These are phyloP conservation scores for Ochropacha duplaris DNA, from an alignment of 2,888 invertebrate species.

Conservation along the genomic window DNA sequence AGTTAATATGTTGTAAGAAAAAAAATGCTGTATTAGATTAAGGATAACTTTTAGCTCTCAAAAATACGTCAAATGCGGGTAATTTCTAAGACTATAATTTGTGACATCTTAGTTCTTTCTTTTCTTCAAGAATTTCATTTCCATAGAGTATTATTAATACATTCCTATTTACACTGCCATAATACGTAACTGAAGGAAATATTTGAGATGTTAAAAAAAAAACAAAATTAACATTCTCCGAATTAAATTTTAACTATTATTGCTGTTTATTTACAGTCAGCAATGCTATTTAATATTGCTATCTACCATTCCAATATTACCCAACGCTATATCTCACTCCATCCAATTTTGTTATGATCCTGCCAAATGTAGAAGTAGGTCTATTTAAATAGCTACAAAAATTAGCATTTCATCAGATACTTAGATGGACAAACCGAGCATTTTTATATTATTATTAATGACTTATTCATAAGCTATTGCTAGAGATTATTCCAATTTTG, in stretches of 20 bases:
- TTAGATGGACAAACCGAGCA: background rate
- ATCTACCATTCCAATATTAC: background rate
- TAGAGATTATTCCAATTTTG: background rate
- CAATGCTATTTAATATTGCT: too few relatives aligned
- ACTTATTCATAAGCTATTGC: background rate
- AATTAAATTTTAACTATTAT: too few relatives aligned
- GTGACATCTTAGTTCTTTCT: background rate
- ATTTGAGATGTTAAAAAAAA: too few relatives aligned
- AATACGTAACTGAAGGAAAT: too few relatives aligned
- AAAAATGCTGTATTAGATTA: background rate
- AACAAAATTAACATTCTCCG: too few relatives aligned
- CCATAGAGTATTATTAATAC: background rate
- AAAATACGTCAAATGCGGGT: background rate
- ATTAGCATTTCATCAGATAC: too few relatives aligned
- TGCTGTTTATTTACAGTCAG: too few relatives aligned
- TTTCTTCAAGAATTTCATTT: background rate
- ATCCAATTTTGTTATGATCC: background rate
- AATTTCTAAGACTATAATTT: background rate
- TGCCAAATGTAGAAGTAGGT: too few relatives aligned
- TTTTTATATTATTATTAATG: background rate
- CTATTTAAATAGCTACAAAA: too few relatives aligned
- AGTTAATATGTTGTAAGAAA: background rate
- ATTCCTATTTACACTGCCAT: too few relatives aligned
- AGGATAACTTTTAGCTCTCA: background rate
- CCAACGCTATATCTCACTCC: background rate